Evolutionary conservation across 2,797 vertebrate species (phyloP), one percentile per base, ranked within the genome.

Genomic region (Tokudaia muenninki): DNA sequence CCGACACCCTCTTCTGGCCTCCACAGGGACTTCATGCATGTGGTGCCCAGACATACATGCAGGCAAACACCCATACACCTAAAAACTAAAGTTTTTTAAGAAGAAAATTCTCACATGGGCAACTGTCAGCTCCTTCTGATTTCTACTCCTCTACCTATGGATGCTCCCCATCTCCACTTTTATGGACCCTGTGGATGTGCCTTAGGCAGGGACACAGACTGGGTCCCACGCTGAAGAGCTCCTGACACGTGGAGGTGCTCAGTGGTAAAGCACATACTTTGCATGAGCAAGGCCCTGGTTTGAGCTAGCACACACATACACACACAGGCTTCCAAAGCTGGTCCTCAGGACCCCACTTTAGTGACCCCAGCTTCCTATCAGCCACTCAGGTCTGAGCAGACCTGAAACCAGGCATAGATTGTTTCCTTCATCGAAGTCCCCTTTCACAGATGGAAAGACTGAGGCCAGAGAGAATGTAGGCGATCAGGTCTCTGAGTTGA

Each of bases 161-260:
- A 17, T 0, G 3, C 24, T n/a, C 34, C 50, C 26, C 6, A 0
- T 22, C 55, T 41, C 37, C 9, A 14, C 31, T 1, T 1, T 14
- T 7, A 12, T 0, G 83, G 57, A 77, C 26, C 82, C 84, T 65
- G 41, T 55, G 83, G 31, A 34, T 24, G 41, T 31, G 31, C 7
- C 52, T 63, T 11, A 14, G 29, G 22, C 63, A 70, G 8, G 34
- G 26, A 50, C n/a, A 21, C 0, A 21, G 79, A 17, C 41, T 34
- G 41, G 4, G 44, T 75, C 79, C 74, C n/a, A 63, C 74, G 55
- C 61, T 93, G 44, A 16, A 55, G 61, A 75, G 6, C 44, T 31
- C 78, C 72, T n/a, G 34, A 29, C 34, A 9, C 14, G 22, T 63
- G 44, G 67, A 47, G 29, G 37, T 2, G 12, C 79, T 47, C 65